Base-by-base conservation (phyloP, 2,888 invertebrate genomes). In the Hetaerina titia region DNA sequence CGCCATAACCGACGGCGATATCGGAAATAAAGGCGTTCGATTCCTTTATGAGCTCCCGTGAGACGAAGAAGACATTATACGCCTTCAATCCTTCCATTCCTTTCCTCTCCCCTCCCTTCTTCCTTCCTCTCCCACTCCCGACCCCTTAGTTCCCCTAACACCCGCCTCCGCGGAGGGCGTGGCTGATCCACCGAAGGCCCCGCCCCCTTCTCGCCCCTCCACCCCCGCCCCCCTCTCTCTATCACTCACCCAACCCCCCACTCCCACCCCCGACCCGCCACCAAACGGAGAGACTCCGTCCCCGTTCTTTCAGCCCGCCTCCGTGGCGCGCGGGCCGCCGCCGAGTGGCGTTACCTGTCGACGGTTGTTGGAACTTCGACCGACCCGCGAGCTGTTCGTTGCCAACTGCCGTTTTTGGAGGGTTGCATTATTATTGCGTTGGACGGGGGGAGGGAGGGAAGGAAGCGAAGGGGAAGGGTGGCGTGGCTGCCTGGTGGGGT, bases 81-180 rank as follows among this genome's bases (percentile, higher is more conserved):
- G 63, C n/a, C 31, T 58, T 89, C 56, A 45, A 88, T 19, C 89
- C 89, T 89, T 57, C 89, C 89, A 88, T 88, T 89, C 19, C 89
- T 57, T 11, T 58, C 22, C 13, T 9, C 58, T 0, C 58, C 22
- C 89, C 56, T n/a, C 8, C 13, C 69, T 13, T 13, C 69, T n/a
- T 13, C 69, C 13, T 1, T n/a, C 69, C 13, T 0, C 69, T 13
- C 69, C 69, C 45, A 45, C 45, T 45, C 74, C 17, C 13, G 60
- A 74, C 74, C 31, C 11, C n/a, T 57, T 89, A 89, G 89, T 89
- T 89, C 58, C 58, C 89, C n/a, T n/a, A 89, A 56, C 89, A 22
- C 89, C 89, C 89, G 92, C 69, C 63, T 90, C 31, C 89, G 92
- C 64, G 64, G 92, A 69, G 74, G 92, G 92, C 92, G 92, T 92